Evolutionary conservation across 2,888 invertebrate species (phyloP), one percentile per base, ranked within the genome.

Genomic region (Hermodice carunculata): DNA sequence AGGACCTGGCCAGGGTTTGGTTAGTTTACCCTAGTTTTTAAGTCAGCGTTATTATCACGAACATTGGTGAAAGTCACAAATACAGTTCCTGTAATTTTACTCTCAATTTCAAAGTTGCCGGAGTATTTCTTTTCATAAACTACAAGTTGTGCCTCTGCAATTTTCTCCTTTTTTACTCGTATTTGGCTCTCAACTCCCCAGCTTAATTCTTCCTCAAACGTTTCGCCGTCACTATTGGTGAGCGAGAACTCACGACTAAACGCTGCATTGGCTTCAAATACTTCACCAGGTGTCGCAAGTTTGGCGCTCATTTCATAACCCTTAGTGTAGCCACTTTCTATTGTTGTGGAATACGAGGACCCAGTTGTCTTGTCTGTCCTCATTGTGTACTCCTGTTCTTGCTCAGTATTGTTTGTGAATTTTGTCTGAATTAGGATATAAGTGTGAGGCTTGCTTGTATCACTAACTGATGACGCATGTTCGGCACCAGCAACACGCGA

Each of bases 101-200:
- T 78, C 17, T 61, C 69, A 24, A 86, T 70, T 11, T 71, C 61
- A 65, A 84, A 85, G 31, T 68, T 67, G 37, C 83, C 83, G 73
- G 78, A 71, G 26, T 70, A 62, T 56, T 70, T 67, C 51, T 69
- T 67, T 72, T 86, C 86, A 40, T 82, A 82, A 53, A 86, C 81
- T 1, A 83, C 75, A 40, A 86, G 77, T 46, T 78, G 74, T 5
- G 86, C 86, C 48, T 81, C 80, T 1, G 83, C 84, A 60, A 77
- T 71, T 54, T 78, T 77, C 22, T 77, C 75, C 11, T 78, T 69
- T 22, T 69, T 44, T 44, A 76, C 69, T 8, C 43, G 48, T 8
- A 86, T 83, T 59, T 79, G 79, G 52, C 78, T 79, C 67, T 86
- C 85, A 11, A 86, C 84, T 24, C 81, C 81, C 86, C 86, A 86